Evolutionary conservation across 2,797 vertebrate genomes (phyloP).

Genomic region (Xiphophorus birchmanni): DNA sequence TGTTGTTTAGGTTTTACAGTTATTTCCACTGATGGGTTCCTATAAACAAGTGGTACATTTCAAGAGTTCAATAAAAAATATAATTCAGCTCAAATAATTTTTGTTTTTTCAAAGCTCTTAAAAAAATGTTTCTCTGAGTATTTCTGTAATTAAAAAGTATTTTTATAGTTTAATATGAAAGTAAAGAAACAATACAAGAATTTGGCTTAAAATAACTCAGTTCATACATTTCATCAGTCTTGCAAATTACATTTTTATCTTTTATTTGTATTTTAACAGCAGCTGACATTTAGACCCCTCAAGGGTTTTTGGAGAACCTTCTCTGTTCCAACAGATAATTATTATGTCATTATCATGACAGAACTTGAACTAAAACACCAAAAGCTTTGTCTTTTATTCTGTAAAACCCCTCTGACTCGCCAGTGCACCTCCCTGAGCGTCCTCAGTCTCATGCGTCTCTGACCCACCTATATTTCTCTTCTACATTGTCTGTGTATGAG

Average conservation of each 20-base stretch:
- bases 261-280: neutral
- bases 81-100: neutral
- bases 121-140: neutral
- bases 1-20: neutral
- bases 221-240: neutral
- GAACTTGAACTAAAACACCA: neutral
- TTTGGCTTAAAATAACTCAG: neutral
- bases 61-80: too few relatives aligned
- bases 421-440: neutral
- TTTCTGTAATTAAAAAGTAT: neutral
- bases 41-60: too few relatives aligned
- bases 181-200: neutral
- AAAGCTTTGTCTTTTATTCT: neutral
- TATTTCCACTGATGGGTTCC: too few relatives aligned
- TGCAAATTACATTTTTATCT: neutral
- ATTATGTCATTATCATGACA: neutral
- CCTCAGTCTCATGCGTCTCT: neutral
- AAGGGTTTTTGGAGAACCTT: neutral
- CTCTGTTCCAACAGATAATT: neutral
- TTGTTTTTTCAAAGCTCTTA: neutral
- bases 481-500: neutral
- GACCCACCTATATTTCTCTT: neutral
- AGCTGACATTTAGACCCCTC: neutral
- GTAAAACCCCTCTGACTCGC: neutral
- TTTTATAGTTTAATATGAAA: neutral